phyloP scores from a whole-genome alignment of 2,888 invertebrate genomes.

The Drosophila acutilabella region DNA sequence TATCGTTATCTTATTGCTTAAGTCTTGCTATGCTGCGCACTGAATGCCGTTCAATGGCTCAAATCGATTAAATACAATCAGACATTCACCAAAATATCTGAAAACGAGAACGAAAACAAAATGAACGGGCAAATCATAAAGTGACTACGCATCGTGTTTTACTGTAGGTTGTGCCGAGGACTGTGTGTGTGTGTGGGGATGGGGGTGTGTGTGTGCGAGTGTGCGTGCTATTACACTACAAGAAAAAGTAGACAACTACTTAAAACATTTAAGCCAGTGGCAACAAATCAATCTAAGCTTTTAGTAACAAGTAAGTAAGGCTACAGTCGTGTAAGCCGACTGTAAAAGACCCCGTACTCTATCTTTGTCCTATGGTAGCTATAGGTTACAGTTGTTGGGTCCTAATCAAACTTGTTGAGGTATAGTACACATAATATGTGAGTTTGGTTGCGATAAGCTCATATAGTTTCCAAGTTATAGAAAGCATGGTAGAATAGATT shows the following conservation, averaged over 20 bases:
- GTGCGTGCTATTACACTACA: not conserved
- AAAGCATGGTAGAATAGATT: too few species aligned
- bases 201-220: not conserved
- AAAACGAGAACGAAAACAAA: conserved; percentile 36
- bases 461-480: too few species aligned
- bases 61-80: conserved; percentile 63
- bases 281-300: too few species aligned
- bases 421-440: too few species aligned
- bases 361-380: too few species aligned
- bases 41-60: conserved; percentile 51
- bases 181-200: not conserved
- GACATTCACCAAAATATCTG: conserved; percentile 75
- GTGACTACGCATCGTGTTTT: conserved; percentile 21
- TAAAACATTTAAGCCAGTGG: too few species aligned
- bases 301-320: too few species aligned
- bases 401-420: too few species aligned
- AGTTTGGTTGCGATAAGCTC: too few species aligned
- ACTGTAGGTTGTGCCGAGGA: conserved; percentile 2
- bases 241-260: not conserved
- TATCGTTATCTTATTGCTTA: not conserved
- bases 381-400: too few species aligned
- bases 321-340: too few species aligned
- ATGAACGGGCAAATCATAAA: conserved; percentile 47
- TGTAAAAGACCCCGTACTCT: too few species aligned
- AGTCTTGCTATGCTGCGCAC: conserved; percentile 61